Conservation (phyloP, 2,797 vertebrate genomes). For the Acanthurus lineatus region DNA sequence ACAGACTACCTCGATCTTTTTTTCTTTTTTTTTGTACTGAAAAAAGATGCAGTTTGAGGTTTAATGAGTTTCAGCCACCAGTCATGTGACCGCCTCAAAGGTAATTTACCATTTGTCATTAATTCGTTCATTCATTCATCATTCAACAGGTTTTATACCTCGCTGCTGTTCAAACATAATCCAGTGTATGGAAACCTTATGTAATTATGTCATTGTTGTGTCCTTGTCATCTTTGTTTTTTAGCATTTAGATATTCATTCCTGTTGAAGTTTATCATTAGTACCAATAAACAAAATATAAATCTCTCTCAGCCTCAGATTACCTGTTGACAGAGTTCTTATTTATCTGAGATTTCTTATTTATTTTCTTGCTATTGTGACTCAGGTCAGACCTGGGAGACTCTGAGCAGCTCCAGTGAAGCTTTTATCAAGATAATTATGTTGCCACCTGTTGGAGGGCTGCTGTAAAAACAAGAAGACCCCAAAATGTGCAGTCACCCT, state of each 20-base stretch:
- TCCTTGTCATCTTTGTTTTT: not conserved
- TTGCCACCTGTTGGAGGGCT: conserved; percentile 78
- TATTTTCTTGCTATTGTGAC: not conserved
- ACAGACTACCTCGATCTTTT: not conserved
- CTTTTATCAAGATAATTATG: conserved; percentile 39
- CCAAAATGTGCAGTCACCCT: not conserved
- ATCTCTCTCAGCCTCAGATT: not conserved
- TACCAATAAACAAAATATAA: not conserved
- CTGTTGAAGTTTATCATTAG: not conserved
- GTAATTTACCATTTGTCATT: not conserved
- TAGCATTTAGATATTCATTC: not conserved
- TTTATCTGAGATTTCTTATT: not conserved
- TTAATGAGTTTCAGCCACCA: not conserved
- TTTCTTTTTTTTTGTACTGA: not conserved
- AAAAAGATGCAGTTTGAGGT: not conserved
- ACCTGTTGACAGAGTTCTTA: not conserved
- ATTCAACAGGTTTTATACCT: conserved; percentile 8
- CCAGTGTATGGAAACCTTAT: not conserved
- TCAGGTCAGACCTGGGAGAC: conserved; percentile 21
- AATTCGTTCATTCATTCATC: not conserved
- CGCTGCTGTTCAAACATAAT: not conserved
- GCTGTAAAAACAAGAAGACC: conserved; percentile 56
- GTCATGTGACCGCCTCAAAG: not conserved
- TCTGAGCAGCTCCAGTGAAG: conserved; percentile 16
- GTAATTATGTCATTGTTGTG: not conserved